These are phyloP conservation scores for Microtus obscurus DNA, from an alignment of 2,797 vertebrate species.

Conservation along the genomic window DNA sequence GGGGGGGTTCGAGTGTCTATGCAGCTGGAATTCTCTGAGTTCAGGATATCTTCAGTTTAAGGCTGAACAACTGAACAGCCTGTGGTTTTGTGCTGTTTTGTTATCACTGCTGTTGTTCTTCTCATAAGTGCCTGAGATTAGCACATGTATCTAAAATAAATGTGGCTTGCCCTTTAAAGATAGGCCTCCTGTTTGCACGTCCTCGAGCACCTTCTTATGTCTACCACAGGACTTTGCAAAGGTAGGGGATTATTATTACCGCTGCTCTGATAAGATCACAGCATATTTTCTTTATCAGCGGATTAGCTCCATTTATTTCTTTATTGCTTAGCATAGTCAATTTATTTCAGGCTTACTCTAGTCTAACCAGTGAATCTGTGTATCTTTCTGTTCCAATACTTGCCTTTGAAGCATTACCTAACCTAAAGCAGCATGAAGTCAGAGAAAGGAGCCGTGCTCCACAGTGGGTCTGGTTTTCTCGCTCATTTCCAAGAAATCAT, in stretches of 20 bases:
- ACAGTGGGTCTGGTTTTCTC: not conserved
- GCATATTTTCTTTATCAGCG: constrained; percentile 38
- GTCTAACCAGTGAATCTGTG: constrained; percentile 10
- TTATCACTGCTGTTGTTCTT: constrained; percentile 49
- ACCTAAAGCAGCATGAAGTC: constrained; percentile 30
- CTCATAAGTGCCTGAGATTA: constrained; percentile 27
- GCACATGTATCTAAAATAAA: constrained; percentile 6
- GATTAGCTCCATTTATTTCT: constrained; percentile 64
- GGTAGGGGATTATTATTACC: constrained; percentile 37
- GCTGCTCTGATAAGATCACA: constrained; percentile 55
- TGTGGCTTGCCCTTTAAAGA: constrained; percentile 28
- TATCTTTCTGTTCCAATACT: constrained; percentile 40
- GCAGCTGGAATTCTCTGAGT: not conserved
- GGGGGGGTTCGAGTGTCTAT: not conserved
- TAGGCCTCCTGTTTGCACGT: constrained; percentile 41
- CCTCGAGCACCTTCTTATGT: constrained; percentile 49
- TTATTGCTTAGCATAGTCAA: constrained; percentile 30
- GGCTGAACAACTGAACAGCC: no score
- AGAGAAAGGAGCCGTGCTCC: not conserved
- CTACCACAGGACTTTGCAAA: constrained; percentile 5
- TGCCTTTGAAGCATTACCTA: constrained; percentile 22
- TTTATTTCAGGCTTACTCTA: constrained; percentile 26
- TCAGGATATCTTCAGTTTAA: not conserved
- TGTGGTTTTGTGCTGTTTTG: constrained; percentile 20
- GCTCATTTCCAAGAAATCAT: constrained; percentile 17